Percentiles rank a stretch among this genome's conserved stretches.
Conservation (phyloP, 1,140 invertebrate species). For the Gryon sp. region DNA sequence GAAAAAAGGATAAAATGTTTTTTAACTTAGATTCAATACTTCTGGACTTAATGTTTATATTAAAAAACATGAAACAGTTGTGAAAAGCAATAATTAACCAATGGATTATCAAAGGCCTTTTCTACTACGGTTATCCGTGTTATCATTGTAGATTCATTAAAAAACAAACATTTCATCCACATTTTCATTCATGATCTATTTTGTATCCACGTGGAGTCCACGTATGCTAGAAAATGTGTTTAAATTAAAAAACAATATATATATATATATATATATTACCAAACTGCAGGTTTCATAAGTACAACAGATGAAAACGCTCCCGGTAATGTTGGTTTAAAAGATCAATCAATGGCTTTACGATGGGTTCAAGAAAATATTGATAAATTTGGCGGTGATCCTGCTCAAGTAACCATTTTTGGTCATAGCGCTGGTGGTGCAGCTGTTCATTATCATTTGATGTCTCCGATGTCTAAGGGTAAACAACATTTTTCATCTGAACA, state of each 20-base stretch:
- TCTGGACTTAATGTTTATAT: too few relatives aligned
- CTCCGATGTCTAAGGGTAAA: constrained; percentile 81
- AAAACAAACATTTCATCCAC: too few relatives aligned
- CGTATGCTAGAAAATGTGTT: background rate
- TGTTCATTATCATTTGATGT: constrained; percentile 79
- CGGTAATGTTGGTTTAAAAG: constrained; percentile 82
- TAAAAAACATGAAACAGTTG: too few relatives aligned
- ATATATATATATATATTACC: background rate
- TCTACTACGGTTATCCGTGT: too few relatives aligned
- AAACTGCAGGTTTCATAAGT: constrained; percentile 73
- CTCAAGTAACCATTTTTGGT: constrained; percentile 88
- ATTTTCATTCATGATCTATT: too few relatives aligned
- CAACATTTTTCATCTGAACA: background rate
- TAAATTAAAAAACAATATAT: background rate
- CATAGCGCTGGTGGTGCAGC: constrained; percentile 83
- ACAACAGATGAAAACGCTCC: constrained; percentile 80
- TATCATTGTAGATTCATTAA: too few relatives aligned
- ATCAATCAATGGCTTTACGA: constrained; percentile 80
- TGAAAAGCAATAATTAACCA: too few relatives aligned
- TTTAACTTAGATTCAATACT: too few relatives aligned
- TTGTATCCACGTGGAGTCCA: too few relatives aligned
- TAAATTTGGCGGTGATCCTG: constrained; percentile 86
- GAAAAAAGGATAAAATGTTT: too few relatives aligned
- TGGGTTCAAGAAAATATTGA: constrained; percentile 82
- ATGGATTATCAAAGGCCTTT: too few relatives aligned